phyloP scores from a whole-genome alignment of 1,140 invertebrate species.

The Formica selysi region DNA sequence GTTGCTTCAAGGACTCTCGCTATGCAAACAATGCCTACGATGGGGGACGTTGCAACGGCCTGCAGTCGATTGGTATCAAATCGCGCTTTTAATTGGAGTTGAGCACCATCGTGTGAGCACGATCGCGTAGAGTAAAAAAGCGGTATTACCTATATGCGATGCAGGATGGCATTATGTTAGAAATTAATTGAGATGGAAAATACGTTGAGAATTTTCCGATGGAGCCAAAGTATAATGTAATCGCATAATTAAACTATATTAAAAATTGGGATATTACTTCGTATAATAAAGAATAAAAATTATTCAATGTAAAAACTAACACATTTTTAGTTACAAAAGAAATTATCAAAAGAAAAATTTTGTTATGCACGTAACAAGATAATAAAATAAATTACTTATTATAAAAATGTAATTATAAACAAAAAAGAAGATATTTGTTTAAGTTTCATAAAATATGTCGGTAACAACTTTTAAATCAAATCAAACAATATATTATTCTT shows the following conservation, averaged over 20 bases:
- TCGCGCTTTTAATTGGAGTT: conserved; percentile 48
- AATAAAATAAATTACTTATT: background rate
- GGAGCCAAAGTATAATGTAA: background rate
- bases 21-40: conserved; percentile 69
- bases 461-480: background rate
- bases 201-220: background rate
- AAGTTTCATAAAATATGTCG: background rate
- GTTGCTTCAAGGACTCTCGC: conserved; percentile 63
- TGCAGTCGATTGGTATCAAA: conserved; percentile 50
- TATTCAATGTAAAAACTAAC: background rate
- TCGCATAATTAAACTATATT: background rate
- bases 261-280: background rate
- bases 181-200: background rate
- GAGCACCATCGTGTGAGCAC: background rate
- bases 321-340: background rate
- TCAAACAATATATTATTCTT: background rate
- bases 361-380: background rate
- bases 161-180: background rate
- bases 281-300: background rate
- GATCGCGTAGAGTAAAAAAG: background rate
- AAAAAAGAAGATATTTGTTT: background rate
- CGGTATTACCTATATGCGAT: background rate
- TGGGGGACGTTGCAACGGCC: conserved; percentile 47
- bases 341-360: background rate
- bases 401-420: background rate